Conservation (phyloP, 1,140 invertebrate genomes). For the Orchestia grillus region DNA sequence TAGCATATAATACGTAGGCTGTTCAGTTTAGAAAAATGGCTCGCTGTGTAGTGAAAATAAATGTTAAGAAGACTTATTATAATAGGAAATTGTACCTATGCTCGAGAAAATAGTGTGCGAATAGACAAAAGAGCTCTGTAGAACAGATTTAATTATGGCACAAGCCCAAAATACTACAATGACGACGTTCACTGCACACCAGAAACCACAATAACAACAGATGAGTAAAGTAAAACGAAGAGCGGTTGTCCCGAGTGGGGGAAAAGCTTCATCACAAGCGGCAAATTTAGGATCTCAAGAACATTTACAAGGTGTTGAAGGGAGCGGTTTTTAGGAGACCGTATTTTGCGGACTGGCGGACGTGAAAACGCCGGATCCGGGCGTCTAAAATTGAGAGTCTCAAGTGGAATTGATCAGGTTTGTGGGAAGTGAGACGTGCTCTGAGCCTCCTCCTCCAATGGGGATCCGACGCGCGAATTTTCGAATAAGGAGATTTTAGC, state of each 20-base stretch:
- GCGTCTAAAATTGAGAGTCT: not conserved
- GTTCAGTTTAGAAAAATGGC: too few relatives aligned
- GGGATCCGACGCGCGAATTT: not conserved
- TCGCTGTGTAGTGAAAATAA: too few relatives aligned
- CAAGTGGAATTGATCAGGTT: constrained; percentile 17
- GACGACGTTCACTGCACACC: too few relatives aligned
- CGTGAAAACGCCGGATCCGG: not conserved
- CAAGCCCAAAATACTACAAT: too few relatives aligned
- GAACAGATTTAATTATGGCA: too few relatives aligned
- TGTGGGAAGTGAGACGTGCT: constrained; percentile 24
- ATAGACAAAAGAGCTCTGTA: too few relatives aligned
- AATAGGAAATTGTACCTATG: too few relatives aligned
- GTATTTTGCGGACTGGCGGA: not conserved
- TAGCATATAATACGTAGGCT: too few relatives aligned
- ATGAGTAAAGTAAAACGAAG: not conserved
- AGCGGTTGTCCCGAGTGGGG: not conserved
- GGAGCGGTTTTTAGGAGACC: not conserved
- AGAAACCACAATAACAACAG: too few relatives aligned
- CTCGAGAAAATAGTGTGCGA: too few relatives aligned
- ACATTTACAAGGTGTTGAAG: not conserved
- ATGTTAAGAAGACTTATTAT: too few relatives aligned
- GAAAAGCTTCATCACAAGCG: not conserved
- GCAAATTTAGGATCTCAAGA: not conserved
- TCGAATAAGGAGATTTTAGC: not conserved
- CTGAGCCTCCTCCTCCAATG: not conserved